Conservation (phyloP, 2,113 vertebrate genomes). For the Ictidomys tridecemlineatus region DNA sequence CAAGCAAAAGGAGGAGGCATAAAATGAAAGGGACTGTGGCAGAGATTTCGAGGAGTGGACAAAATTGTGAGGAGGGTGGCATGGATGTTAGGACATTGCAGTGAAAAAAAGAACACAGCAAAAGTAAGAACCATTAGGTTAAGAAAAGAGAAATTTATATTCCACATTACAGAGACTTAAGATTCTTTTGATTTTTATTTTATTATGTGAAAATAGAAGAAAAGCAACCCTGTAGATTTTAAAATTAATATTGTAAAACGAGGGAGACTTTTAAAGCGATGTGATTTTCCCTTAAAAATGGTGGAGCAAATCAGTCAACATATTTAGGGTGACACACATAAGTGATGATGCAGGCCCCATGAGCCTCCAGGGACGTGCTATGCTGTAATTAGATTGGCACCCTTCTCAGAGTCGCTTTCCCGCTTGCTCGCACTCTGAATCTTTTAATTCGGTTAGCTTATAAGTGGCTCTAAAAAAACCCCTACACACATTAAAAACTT, state of each 20-base stretch:
- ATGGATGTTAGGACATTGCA: neutral
- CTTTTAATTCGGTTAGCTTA: constrained; percentile 60
- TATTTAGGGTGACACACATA: constrained; percentile 77
- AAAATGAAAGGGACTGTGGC: neutral
- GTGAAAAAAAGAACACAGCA: neutral
- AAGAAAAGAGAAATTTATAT: neutral
- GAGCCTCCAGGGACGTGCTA: constrained; percentile 28
- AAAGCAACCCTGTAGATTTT: neutral
- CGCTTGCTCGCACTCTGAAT: constrained; percentile 31
- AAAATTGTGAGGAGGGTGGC: neutral
- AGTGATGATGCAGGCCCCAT: constrained; percentile 65
- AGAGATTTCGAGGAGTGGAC: neutral
- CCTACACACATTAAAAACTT: constrained; percentile 22
- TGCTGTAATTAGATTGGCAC: constrained; percentile 72
- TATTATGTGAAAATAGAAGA: constrained; percentile 11
- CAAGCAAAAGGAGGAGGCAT: neutral
- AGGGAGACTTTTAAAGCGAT: constrained; percentile 6
- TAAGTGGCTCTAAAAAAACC: constrained; percentile 61
- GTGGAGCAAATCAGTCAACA: constrained; percentile 8
- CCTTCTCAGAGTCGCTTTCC: constrained; percentile 48
- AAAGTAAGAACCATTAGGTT: neutral
- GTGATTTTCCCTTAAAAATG: neutral
- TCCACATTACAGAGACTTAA: neutral
- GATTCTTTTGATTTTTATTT: neutral
- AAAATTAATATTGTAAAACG: neutral